Conservation (phyloP, 2,113 vertebrate genomes). For the Pristiophorus japonicus region DNA sequence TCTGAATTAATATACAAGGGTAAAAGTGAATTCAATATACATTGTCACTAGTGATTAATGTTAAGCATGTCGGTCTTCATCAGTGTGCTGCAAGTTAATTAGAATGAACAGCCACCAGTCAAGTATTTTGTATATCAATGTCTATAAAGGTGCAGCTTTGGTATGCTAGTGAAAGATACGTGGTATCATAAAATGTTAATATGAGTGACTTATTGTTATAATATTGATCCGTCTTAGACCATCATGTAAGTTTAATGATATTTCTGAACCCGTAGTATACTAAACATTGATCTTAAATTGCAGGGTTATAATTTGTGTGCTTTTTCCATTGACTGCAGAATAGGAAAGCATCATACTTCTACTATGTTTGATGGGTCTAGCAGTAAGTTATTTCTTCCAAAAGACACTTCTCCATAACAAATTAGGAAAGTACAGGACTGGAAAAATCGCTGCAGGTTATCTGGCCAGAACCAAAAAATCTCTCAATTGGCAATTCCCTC, state of each 20-base stretch:
- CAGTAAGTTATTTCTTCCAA: background rate
- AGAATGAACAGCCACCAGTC: conserved; percentile 44
- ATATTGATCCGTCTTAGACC: background rate
- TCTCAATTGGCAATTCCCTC: background rate
- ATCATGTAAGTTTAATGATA: background rate
- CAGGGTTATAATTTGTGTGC: background rate
- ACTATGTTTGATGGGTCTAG: background rate
- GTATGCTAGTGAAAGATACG: background rate
- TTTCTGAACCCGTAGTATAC: background rate
- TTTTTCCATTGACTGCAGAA: background rate
- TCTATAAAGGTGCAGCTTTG: conserved; percentile 33
- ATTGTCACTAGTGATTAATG: conserved; percentile 43
- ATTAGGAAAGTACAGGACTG: background rate
- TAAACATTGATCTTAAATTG: background rate
- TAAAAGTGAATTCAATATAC: conserved; percentile 37
- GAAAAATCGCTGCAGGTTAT: background rate
- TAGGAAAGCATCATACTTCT: background rate
- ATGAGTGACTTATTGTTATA: background rate
- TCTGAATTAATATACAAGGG: conserved; percentile 42
- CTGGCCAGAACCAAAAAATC: background rate
- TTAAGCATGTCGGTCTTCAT: conserved; percentile 42
- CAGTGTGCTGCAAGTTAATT: conserved; percentile 49
- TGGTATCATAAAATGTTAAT: background rate
- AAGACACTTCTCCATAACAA: background rate
- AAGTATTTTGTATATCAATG: conserved; percentile 45